Base-by-base conservation (phyloP, 2,113 vertebrate genomes). In the Corythoichthys haematopterus region DNA sequence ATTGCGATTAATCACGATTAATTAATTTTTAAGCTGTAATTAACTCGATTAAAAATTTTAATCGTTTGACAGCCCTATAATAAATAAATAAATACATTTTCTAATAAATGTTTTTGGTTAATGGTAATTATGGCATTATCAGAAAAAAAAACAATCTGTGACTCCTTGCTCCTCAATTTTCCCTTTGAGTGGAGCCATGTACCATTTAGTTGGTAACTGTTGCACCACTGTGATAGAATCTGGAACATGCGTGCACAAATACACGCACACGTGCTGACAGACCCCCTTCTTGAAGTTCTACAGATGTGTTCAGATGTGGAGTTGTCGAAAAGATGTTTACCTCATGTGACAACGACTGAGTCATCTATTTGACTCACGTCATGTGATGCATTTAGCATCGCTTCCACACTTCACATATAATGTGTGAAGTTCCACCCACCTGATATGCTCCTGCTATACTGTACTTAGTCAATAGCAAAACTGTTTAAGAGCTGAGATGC, bases 201-300 rank as follows among this genome's bases (percentile, higher is more conserved):
- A 11, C 33, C 77, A 2, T 50, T 20, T n/a, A 56, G 15, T 64
- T 70, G 77, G 15, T 78, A 80, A 88, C 87, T 90, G 83, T 86
- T 65, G 68, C 88, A 80, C 74, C 61, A 62, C 0, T 20, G 68
- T 75, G 63, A 20, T 36, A 33, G 60, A 62, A 62, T 62, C 40
- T 62, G 40, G 2, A 45, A 45, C 43, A 2, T 45, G 6, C 51
- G 47, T n/a, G 56, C 56, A 37, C 68, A 37, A 60, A 33, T 55
- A 61, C 64, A 45, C 46, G 40, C 53, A 63, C 58, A 70, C 68
- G 67, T 46, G n/a, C 65, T 65, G 47, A 35, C 33, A 33, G 52
- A 16, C 68, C 43, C 38, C 28, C 14, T 37, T 20, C 10, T 47
- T 20, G 38, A 67, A 43, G 64, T 53, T 51, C n/a, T 45, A 35